Base-by-base conservation (phyloP, 1,140 invertebrate species). In the Cherax quadricarinatus region DNA sequence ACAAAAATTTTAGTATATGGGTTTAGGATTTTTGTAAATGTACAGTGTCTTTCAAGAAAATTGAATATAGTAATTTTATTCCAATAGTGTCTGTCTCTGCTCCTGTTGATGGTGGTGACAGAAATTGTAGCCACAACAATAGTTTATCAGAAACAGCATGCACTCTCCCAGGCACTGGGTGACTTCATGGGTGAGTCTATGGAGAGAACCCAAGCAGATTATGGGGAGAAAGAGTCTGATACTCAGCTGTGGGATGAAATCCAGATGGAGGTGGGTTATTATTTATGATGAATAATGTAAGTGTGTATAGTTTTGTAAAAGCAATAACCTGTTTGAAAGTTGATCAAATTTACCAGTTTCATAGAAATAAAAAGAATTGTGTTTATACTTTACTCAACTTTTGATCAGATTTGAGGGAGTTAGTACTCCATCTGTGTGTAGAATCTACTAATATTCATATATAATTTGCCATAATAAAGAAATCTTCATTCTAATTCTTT, bases 101-200 rank as follows among this genome's bases (percentile, higher is more conserved):
- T 98, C 78, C 95, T 98, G 73, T 95, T 97, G n/a, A 96, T 97
- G 78, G 96, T 98, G 94, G 97, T 97, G n/a, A 97, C 96, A 30
- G 97, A 98, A 96, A 96, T 97, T 66, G 97, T 97, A 3, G 96
- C 80, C 14, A 91, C 88, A 57, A 51, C 73, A n/a, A 10, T 93
- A n/a, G 60, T 88, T 16, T 88, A 91, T 53, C 80, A 88, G 82
- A 89, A 91, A 70, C 89, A 91, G 81, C 49, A 84, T 7, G 66
- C 85, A 79, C 85, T 91, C 14, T 48, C 66, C 30, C 24, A 88
- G 62, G 85, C 89, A 16, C 89, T 93, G 3, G 62, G 82, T 21
- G n/a, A n/a, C 30, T 84, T 78, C 41, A 91, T 93, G 85, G 57
- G 75, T 10, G 48, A 93, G n/a, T 41, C 57, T 80, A 93, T 93